Conservation (phyloP, 2,797 vertebrate genomes). For the Sandelia bainsii region DNA sequence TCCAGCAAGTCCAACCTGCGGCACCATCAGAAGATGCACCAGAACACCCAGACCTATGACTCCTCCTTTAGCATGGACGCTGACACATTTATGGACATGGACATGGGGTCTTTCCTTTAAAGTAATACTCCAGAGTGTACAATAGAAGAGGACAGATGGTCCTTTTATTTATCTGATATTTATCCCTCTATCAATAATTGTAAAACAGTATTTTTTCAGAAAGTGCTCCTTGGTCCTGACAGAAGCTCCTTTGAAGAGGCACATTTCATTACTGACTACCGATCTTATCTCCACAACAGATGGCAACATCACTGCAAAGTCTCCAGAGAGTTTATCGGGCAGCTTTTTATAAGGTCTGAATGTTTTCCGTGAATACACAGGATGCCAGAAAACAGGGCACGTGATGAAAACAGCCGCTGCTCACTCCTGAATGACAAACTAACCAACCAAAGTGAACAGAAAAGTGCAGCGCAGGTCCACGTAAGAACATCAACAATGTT, state of each 20-base stretch:
- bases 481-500: conserved; percentile 32
- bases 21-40: conserved; percentile 88
- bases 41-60: conserved; percentile 77
- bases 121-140: conserved; percentile 18
- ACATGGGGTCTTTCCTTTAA: conserved; percentile 85
- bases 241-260: conserved; percentile 38
- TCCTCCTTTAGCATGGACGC: conserved; percentile 81
- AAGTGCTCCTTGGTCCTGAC: conserved; percentile 53
- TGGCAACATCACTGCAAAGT: conserved; percentile 26
- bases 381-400: conserved; percentile 23
- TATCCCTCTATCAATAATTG: conserved; percentile 77
- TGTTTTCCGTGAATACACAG: conserved; percentile 52
- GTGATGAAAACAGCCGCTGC: conserved; percentile 13
- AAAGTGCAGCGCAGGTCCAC: conserved; percentile 45
- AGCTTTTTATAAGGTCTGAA: conserved; percentile 49
- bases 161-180: conserved; percentile 33
- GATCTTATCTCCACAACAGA: conserved; percentile 74
- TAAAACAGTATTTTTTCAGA: conserved; percentile 73
- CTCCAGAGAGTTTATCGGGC: conserved; percentile 28
- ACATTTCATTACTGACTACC: conserved; percentile 58
- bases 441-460: conserved; percentile 71
- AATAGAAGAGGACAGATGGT: conserved; percentile 2
- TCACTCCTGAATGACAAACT: conserved; percentile 50
- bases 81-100: conserved; percentile 82
- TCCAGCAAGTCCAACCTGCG: conserved; percentile 88